A percentile compares a stretch with the other conserved stretches of the same genome.
Evolutionary conservation across 2,113 vertebrate genomes (phyloP).

Genomic region (Chloroceryle aenea): DNA sequence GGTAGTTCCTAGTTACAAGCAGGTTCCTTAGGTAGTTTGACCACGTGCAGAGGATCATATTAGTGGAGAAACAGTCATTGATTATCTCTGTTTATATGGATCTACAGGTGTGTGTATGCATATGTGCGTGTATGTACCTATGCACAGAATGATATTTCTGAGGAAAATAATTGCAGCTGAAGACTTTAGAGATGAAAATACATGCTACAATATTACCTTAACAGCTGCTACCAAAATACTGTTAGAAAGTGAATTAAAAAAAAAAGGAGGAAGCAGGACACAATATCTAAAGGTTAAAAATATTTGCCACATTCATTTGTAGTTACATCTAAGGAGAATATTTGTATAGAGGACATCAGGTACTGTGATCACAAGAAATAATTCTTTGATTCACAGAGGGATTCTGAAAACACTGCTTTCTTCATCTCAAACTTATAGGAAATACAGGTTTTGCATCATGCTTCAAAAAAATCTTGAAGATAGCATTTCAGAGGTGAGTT

Average conservation of each 20-base stretch:
- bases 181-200: background rate
- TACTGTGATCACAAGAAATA: background rate
- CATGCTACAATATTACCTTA: background rate
- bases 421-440: background rate
- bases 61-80: background rate
- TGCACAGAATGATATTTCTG: background rate
- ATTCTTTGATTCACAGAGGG: background rate
- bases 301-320: background rate
- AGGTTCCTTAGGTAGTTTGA: background rate
- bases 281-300: background rate
- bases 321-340: background rate
- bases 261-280: background rate
- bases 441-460: background rate
- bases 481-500: background rate
- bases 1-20: background rate
- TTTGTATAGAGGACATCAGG: background rate
- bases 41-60: background rate
- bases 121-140: background rate
- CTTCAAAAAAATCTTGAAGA: background rate
- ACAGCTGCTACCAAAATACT: background rate
- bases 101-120: accelerated
- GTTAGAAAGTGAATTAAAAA: background rate
- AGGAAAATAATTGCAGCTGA: background rate
- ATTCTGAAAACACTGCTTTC: background rate
- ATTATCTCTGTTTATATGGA: background rate